phyloP scores from a whole-genome alignment of 1,140 invertebrate genomes.

The Macrosteles quadrilineatus region DNA sequence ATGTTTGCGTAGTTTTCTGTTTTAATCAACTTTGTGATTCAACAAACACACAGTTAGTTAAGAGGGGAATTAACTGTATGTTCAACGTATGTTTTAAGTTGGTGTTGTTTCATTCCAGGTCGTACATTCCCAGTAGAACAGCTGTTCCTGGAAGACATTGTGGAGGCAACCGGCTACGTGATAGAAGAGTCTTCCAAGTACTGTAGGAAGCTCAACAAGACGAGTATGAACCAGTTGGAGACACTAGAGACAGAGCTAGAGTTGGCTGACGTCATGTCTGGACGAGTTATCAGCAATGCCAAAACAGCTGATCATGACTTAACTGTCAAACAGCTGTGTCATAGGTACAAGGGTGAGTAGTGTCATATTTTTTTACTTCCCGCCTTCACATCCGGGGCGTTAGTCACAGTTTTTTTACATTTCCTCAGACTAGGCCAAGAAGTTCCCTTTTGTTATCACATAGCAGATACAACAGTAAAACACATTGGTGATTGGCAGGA shows the following conservation, averaged over 20 bases:
- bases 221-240: conserved; percentile 50
- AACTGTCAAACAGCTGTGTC: conserved; percentile 61
- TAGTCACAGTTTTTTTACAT: no score
- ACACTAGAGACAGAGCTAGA: conserved; percentile 60
- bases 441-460: no score
- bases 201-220: conserved; percentile 62
- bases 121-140: conserved; percentile 81
- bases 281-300: conserved; percentile 55
- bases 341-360: conserved; percentile 57
- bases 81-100: no score
- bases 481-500: no score
- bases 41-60: no score
- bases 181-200: conserved; percentile 71
- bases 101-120: conserved; percentile 42
- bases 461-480: no score
- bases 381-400: no score
- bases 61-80: no score
- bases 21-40: no score
- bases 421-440: no score
- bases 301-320: conserved; percentile 69
- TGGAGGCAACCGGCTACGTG: conserved; percentile 67
- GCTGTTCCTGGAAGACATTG: conserved; percentile 74
- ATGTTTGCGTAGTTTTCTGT: no score
- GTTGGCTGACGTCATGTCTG: conserved; percentile 58
- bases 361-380: no score